phyloP scores from a whole-genome alignment of 30 jellyfish, hydroid and myxozoan species.

The Hydractinia echinata region DNA sequence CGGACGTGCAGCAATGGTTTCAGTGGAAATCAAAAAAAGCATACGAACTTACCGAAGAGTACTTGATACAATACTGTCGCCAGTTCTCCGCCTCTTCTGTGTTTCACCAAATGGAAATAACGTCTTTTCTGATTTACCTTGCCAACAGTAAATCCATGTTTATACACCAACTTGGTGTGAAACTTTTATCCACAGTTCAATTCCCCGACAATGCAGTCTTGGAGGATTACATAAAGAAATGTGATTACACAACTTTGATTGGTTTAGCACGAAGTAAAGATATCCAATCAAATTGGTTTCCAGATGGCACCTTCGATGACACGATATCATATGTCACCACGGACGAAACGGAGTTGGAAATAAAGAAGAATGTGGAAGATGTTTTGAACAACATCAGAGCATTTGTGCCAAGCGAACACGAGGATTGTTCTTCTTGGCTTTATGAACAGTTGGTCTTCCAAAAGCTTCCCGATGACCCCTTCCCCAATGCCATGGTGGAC shows the following conservation, averaged over 20 bases:
- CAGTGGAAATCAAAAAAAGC: conserved; percentile 31
- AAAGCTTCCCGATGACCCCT: conserved; percentile 25
- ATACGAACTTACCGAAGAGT: conserved; percentile 8
- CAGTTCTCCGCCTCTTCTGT: conserved; percentile 12
- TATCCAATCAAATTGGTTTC: conserved; percentile 17
- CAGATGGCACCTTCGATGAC: too few species aligned
- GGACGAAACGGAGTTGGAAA: neutral
- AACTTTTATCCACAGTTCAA: conserved; percentile 20
- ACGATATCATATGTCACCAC: neutral
- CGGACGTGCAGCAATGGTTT: conserved; percentile 15
- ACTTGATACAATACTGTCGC: conserved; percentile 17
- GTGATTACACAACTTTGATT: conserved; percentile 13
- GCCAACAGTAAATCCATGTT: conserved; percentile 21
- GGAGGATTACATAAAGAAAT: conserved; percentile 16
- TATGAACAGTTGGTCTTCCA: neutral
- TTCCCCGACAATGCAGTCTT: conserved; percentile 19
- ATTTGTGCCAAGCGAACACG: neutral
- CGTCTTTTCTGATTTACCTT: conserved; percentile 16
- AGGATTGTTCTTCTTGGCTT: conserved; percentile 26
- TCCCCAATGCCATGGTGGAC: conserved; percentile 22
- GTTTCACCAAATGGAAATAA: conserved; percentile 28
- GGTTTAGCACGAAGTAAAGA: conserved; percentile 29
- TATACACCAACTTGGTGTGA: conserved; percentile 11
- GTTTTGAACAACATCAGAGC: neutral
- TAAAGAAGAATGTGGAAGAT: neutral